Percentiles rank a stretch among this genome's conserved stretches.
phyloP scores from a whole-genome alignment of 2,113 vertebrate genomes.

The Merops nubicus region DNA sequence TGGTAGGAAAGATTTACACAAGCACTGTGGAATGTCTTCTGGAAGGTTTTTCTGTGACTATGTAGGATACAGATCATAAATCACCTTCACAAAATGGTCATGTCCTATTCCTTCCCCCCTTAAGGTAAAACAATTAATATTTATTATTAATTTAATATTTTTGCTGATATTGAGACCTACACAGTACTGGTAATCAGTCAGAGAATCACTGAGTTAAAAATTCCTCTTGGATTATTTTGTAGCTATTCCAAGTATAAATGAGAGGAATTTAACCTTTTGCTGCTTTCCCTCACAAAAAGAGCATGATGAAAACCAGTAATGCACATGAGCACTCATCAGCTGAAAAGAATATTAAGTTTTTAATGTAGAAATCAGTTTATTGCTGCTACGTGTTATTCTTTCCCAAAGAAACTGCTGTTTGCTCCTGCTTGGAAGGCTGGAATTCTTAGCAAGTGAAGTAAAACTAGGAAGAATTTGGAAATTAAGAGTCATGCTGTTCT shows the following conservation, averaged over 20 bases:
- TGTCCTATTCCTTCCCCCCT: fast-evolving
- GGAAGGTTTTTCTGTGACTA: background rate
- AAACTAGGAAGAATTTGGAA: background rate
- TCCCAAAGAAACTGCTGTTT: background rate
- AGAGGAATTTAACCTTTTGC: background rate
- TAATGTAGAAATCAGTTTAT: background rate
- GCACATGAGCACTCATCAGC: background rate
- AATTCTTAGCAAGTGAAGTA: background rate
- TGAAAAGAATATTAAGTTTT: background rate
- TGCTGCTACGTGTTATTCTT: background rate
- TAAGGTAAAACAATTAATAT: background rate
- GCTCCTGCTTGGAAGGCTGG: background rate
- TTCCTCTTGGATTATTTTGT: background rate
- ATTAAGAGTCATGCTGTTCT: background rate
- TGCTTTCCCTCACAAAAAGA: background rate
- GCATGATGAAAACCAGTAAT: background rate
- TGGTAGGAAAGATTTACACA: background rate
- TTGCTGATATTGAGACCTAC: background rate
- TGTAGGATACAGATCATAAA: background rate
- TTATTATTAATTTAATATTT: background rate
- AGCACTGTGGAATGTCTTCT: background rate
- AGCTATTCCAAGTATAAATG: background rate
- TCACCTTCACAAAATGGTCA: background rate
- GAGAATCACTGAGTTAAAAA: background rate
- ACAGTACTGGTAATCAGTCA: background rate